phyloP scores from a whole-genome alignment of 35 echinoderm and acorn worm species.

The Diadema setosum region DNA sequence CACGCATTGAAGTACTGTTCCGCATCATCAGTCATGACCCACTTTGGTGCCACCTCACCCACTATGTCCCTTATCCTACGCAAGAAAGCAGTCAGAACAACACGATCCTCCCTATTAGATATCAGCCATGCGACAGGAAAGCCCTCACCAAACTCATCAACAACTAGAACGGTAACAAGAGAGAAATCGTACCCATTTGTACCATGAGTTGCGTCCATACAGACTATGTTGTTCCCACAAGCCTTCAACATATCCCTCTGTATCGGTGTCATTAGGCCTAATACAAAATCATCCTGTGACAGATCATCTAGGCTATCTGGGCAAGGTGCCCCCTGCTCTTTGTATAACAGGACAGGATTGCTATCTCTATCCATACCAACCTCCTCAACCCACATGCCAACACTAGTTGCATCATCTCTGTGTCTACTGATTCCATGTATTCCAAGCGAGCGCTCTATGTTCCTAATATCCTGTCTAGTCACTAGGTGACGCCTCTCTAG shows the following conservation, averaged over 20 bases:
- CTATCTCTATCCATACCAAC: neutral
- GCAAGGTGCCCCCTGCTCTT: neutral
- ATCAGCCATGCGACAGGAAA: slow-evolving; percentile 43
- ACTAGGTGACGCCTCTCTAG: neutral
- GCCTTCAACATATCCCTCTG: slow-evolving; percentile 41
- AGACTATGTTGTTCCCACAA: neutral
- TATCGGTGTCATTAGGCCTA: neutral
- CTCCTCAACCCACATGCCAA: neutral
- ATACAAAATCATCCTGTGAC: slow-evolving; percentile 49
- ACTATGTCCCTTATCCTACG: neutral
- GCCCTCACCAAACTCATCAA: slow-evolving; percentile 31
- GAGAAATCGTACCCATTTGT: slow-evolving; percentile 46
- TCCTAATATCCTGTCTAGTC: neutral
- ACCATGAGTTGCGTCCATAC: slow-evolving; percentile 27
- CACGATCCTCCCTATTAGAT: slow-evolving; percentile 31
- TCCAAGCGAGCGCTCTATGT: neutral
- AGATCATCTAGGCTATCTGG: neutral
- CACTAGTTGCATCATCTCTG: neutral
- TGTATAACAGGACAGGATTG: neutral
- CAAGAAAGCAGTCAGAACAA: neutral
- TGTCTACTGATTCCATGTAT: neutral
- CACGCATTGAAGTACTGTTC: neutral
- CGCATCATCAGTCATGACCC: neutral
- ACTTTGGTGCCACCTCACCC: neutral
- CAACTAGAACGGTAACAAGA: slow-evolving; percentile 18